phyloP scores from a whole-genome alignment of 1,140 invertebrate genomes.

The Antheraea pernyi region DNA sequence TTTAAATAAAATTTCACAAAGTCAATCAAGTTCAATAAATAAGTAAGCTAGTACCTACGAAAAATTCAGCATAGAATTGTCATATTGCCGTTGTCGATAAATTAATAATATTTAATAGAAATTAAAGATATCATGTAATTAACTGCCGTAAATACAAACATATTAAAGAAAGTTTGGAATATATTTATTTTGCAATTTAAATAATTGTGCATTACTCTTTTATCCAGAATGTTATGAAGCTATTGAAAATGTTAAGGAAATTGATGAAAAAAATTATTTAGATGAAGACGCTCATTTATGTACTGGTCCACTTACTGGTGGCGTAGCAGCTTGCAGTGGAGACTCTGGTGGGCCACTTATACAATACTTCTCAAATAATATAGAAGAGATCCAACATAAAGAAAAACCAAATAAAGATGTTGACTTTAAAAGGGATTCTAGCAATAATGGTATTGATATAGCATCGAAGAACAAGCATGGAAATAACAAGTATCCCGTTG shows the following conservation, averaged over 20 bases:
- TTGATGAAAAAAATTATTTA: conserved; percentile 59
- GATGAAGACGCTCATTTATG: conserved; percentile 79
- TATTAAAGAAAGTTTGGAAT: not conserved
- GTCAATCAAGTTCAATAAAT: too few species aligned
- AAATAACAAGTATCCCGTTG: conserved; percentile 28
- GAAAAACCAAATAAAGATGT: conserved; percentile 3
- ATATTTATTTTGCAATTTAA: not conserved
- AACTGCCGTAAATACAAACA: not conserved
- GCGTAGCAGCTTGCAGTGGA: conserved; percentile 82
- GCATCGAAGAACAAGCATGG: not conserved
- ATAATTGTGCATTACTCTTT: conserved; percentile 11
- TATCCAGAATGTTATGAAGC: conserved; percentile 69
- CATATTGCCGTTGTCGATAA: too few species aligned
- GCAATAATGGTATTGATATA: not conserved
- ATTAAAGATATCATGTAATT: too few species aligned
- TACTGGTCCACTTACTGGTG: conserved; percentile 80
- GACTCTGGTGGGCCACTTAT: conserved; percentile 85
- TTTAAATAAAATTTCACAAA: too few species aligned
- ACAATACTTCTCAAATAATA: conserved; percentile 41
- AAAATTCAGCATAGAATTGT: too few species aligned
- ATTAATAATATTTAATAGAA: too few species aligned
- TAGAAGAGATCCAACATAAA: not conserved
- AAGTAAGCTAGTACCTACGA: too few species aligned
- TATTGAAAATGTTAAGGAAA: conserved; percentile 52
- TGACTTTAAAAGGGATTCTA: not conserved